Evolutionary conservation across 2,113 vertebrate species (phyloP).

Genomic region (Corydoras maculifer): DNA sequence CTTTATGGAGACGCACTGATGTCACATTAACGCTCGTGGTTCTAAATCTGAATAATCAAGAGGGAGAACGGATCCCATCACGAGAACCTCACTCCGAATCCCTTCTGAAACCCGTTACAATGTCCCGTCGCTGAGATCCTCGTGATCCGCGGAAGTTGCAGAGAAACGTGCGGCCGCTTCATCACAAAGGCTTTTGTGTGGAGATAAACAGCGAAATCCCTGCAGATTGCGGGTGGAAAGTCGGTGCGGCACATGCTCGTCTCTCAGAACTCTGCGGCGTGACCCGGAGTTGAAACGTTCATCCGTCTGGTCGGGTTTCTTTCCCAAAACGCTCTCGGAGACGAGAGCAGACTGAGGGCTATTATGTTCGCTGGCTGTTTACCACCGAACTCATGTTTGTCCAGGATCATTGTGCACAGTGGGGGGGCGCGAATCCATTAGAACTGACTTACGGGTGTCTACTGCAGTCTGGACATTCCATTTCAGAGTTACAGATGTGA

Average conservation of each 20-base stretch:
- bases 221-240: background rate
- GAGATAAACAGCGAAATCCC: background rate
- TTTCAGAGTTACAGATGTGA: too few species aligned
- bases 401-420: background rate
- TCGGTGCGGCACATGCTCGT: background rate
- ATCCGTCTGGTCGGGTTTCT: background rate
- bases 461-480: too few species aligned
- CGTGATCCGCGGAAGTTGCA: background rate
- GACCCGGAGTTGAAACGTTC: background rate
- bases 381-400: constrained; percentile 3
- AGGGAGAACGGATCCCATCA: too few species aligned
- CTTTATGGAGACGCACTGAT: too few species aligned
- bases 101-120: background rate
- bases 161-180: background rate
- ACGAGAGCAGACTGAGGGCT: constrained; percentile 17
- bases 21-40: too few species aligned
- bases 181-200: constrained; percentile 3
- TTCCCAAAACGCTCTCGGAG: background rate
- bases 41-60: too few species aligned
- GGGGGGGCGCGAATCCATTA: background rate
- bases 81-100: too few species aligned
- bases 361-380: constrained; percentile 25
- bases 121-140: background rate
- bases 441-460: too few species aligned
- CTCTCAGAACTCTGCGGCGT: background rate